Conservation (phyloP, 2,797 vertebrate genomes). For the Streptopelia turtur region DNA sequence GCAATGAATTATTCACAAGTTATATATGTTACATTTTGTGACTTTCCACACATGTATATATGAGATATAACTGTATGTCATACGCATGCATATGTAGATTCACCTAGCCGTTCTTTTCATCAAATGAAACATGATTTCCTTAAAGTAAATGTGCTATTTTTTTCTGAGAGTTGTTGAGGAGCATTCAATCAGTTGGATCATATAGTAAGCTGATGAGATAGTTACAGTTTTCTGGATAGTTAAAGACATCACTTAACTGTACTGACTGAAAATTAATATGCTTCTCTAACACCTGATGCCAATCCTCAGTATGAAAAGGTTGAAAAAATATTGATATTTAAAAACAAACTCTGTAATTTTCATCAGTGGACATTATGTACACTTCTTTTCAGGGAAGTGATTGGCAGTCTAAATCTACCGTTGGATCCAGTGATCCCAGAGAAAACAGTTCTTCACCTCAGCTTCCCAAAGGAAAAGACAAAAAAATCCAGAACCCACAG, state of each 20-base stretch:
- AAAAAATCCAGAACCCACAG: slow-evolving; percentile 75
- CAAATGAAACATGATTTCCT: neutral
- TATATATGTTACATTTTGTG: neutral
- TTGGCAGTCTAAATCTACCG: slow-evolving; percentile 80
- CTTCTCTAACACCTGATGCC: neutral
- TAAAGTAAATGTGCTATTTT: neutral
- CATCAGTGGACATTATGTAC: neutral
- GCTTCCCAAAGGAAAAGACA: slow-evolving; percentile 75
- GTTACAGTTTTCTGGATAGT: neutral
- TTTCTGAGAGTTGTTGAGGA: neutral
- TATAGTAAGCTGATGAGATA: neutral
- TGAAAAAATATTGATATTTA: neutral
- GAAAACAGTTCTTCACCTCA: slow-evolving; percentile 81
- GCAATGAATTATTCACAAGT: neutral
- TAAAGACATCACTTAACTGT: neutral
- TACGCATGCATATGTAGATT: neutral
- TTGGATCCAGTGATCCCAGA: slow-evolving; percentile 75
- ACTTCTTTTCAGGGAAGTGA: slow-evolving; percentile 74
- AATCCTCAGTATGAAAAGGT: neutral
- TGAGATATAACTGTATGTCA: neutral
- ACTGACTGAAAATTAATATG: neutral
- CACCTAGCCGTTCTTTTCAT: neutral
- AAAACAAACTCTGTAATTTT: neutral
- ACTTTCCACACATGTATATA: neutral
- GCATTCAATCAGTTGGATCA: neutral